A percentile compares a stretch with the other conserved stretches of the same genome.
Evolutionary conservation across 2,888 invertebrate genomes (phyloP).

Genomic region (Tribolium freemani): DNA sequence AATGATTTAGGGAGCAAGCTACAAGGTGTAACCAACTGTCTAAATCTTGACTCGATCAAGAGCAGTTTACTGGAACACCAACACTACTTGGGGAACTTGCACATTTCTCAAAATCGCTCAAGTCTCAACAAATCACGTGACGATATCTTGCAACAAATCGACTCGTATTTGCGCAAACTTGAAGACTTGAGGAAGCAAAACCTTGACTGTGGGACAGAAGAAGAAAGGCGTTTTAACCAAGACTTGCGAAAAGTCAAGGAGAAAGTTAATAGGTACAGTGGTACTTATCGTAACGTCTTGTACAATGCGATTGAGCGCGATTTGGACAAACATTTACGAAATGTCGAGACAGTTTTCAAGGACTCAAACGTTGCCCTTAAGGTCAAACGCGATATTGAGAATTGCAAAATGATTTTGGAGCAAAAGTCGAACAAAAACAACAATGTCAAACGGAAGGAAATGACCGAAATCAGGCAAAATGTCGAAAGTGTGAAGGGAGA

Average conservation of each 20-base stretch:
- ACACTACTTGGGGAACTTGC: conserved; percentile 11
- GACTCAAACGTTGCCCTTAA: conserved; percentile 45
- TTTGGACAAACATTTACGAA: conserved; percentile 48
- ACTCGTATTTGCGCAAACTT: conserved; percentile 36
- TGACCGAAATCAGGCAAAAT: conserved; percentile 49
- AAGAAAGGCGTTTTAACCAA: conserved; percentile 38
- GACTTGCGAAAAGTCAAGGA: conserved; percentile 49
- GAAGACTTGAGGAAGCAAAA: conserved; percentile 21
- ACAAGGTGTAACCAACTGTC: neutral
- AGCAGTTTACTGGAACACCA: conserved; percentile 13
- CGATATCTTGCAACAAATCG: conserved; percentile 48
- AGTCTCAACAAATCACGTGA: conserved; percentile 22
- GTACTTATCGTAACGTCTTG: conserved; percentile 54
- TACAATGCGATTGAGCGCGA: conserved; percentile 55
- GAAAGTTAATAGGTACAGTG: conserved; percentile 53
- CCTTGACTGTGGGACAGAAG: neutral
- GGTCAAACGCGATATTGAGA: conserved; percentile 50
- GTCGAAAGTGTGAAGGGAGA: conserved; percentile 51
- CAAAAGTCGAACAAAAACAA: conserved; percentile 49
- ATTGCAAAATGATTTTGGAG: conserved; percentile 55
- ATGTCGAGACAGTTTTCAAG: conserved; percentile 46
- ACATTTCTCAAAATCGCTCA: neutral
- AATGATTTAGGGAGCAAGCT: conserved; percentile 33
- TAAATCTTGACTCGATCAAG: conserved; percentile 14
- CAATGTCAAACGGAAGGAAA: conserved; percentile 8